Evolutionary conservation across 2,888 invertebrate species (phyloP).

Genomic region (Caenorhabditis wallacei): DNA sequence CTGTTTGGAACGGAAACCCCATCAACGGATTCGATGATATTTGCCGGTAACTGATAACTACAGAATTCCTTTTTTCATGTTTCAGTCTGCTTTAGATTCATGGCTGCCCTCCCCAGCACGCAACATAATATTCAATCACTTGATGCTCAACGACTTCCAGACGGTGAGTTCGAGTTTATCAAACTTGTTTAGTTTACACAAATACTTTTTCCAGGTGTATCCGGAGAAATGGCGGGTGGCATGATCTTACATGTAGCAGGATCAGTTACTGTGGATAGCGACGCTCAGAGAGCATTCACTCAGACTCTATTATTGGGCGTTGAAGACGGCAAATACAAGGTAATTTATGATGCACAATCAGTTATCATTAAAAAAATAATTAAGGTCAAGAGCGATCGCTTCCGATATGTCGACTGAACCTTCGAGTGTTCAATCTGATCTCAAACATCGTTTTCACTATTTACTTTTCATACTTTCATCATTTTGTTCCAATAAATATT

Average conservation of each 20-base stretch:
- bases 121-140: conserved; percentile 89
- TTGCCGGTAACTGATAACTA: conserved; percentile 85
- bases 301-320: conserved; percentile 67
- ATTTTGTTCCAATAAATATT: neutral
- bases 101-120: conserved; percentile 90
- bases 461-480: conserved; percentile 8
- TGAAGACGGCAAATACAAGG: conserved; percentile 72
- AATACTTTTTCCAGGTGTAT: conserved; percentile 30
- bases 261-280: conserved; percentile 56
- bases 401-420: conserved; percentile 74
- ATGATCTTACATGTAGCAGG: conserved; percentile 60
- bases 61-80: neutral
- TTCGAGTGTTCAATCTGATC: neutral
- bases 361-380: conserved; percentile 5
- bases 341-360: conserved; percentile 26
- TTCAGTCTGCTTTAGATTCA: conserved; percentile 86
- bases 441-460: neutral
- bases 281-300: conserved; percentile 59
- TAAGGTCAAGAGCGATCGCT: conserved; percentile 74
- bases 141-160: conserved; percentile 88
- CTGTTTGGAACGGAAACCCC: conserved; percentile 95
- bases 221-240: conserved; percentile 43
- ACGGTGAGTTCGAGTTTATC: conserved; percentile 16
- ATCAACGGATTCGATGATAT: conserved; percentile 90
- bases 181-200: too few species aligned